These are phyloP conservation scores for Enteromius thamalakanensis DNA, from an alignment of 2,797 vertebrate species.

Conservation along the genomic window DNA sequence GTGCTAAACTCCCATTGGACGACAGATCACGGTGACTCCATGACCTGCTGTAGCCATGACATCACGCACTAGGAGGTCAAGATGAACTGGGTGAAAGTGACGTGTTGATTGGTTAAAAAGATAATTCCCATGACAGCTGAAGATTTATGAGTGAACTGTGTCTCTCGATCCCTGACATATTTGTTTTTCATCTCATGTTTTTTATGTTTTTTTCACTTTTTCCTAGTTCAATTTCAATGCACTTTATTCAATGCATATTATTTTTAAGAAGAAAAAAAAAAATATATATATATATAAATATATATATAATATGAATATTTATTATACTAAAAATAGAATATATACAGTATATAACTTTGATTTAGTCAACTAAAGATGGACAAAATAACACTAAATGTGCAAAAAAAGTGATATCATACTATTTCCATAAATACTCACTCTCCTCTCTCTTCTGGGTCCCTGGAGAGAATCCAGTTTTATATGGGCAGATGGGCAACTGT, in stretches of 20 bases:
- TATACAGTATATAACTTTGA: too few species aligned
- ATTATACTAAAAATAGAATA: neutral
- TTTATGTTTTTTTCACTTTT: neutral
- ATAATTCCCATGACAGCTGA: neutral
- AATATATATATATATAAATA: neutral
- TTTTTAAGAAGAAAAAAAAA: neutral
- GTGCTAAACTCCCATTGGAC: slow-evolving; percentile 6
- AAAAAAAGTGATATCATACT: neutral
- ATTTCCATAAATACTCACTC: slow-evolving; percentile 10
- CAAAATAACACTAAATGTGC: neutral
- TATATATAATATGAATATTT: neutral
- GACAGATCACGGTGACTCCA: slow-evolving; percentile 23
- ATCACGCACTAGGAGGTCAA: slow-evolving; percentile 16
- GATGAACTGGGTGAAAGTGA: slow-evolving; percentile 14
- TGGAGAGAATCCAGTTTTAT: slow-evolving; percentile 69
- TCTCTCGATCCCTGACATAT: neutral
- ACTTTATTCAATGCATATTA: neutral
- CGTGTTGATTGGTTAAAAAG: slow-evolving; percentile 25
- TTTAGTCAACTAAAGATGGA: neutral
- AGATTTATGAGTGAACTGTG: neutral
- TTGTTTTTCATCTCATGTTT: neutral
- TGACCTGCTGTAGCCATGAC: slow-evolving; percentile 34
- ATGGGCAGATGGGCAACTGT: slow-evolving; percentile 83
- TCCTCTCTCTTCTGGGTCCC: slow-evolving; percentile 63
- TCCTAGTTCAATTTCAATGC: neutral